Percentiles rank a stretch among this genome's conserved stretches.
phyloP scores from a whole-genome alignment of 2,888 invertebrate genomes.

The Hirtodrosophila cameraria region DNA sequence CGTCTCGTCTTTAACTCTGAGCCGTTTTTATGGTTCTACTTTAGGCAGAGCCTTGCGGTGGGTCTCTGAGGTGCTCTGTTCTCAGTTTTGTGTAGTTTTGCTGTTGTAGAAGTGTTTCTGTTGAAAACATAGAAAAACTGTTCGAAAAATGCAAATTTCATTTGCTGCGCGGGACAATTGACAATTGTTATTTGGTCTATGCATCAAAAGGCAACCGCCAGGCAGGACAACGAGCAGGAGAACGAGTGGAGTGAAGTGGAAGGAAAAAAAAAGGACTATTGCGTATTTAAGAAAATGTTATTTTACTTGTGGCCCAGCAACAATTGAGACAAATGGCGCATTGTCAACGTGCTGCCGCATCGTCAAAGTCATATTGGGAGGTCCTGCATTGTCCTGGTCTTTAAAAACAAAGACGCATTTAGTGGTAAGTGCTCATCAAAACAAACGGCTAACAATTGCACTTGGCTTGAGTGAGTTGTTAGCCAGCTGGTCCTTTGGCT shows the following conservation, averaged over 20 bases:
- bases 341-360: constrained; percentile 58
- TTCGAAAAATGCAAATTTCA: constrained; percentile 70
- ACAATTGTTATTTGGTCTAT: constrained; percentile 49
- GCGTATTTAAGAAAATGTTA: constrained; percentile 73
- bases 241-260: too few relatives aligned
- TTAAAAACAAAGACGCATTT: constrained; percentile 50
- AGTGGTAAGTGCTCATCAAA: constrained; percentile 62
- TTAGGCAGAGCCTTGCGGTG: constrained; percentile 66
- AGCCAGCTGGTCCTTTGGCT: constrained; percentile 37
- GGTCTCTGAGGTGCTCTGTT: constrained; percentile 47
- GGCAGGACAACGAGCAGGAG: constrained; percentile 25
- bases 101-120: constrained; percentile 49
- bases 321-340: constrained; percentile 63
- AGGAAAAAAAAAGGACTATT: constrained; percentile 77
- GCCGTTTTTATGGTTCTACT: constrained; percentile 58
- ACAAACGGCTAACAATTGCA: constrained; percentile 11
- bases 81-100: constrained; percentile 4
- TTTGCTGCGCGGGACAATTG: constrained; percentile 34
- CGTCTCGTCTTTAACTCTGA: constrained; percentile 46
- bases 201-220: constrained; percentile 64
- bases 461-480: background rate
- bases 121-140: constrained; percentile 50
- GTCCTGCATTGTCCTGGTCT: constrained; percentile 49
- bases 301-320: constrained; percentile 55
- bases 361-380: constrained; percentile 77